These are phyloP conservation scores for Sebastes reedi DNA, from an alignment of 2,797 vertebrate species.

Conservation along the genomic window DNA sequence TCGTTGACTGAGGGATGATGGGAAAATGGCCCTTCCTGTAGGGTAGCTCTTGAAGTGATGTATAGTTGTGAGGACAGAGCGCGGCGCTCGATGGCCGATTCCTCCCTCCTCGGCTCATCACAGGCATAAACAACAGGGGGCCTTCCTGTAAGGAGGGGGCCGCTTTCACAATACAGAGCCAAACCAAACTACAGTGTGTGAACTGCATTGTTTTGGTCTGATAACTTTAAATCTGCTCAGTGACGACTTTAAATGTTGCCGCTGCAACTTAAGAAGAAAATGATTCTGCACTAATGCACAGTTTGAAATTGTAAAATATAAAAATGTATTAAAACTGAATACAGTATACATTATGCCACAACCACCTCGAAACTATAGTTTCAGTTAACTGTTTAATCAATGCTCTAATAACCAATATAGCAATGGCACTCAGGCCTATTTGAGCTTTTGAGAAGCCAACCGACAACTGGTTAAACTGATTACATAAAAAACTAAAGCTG, in stretches of 20 bases:
- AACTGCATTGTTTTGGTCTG: neutral
- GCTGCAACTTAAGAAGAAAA: neutral
- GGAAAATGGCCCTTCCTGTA: constrained; percentile 71
- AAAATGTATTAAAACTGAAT: neutral
- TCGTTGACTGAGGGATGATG: constrained; percentile 75
- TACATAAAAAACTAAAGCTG: no score
- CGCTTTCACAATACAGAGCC: constrained; percentile 12
- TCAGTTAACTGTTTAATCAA: neutral
- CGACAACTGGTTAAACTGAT: no score
- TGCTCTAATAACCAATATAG: neutral
- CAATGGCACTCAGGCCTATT: neutral
- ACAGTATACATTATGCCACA: neutral
- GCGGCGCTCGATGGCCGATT: constrained; percentile 30
- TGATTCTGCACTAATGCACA: neutral
- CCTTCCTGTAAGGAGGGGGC: constrained; percentile 29
- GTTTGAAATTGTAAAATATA: neutral
- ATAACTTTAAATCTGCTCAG: neutral
- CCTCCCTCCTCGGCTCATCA: constrained; percentile 53
- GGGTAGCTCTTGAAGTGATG: constrained; percentile 75
- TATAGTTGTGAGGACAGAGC: constrained; percentile 69
- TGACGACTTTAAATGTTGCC: neutral
- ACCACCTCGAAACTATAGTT: no score
- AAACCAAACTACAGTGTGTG: constrained; percentile 5
- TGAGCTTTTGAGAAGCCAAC: neutral
- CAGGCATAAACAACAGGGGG: constrained; percentile 70